Conservation (phyloP, 2,888 invertebrate genomes). For the Pristionchus arcanus region DNA sequence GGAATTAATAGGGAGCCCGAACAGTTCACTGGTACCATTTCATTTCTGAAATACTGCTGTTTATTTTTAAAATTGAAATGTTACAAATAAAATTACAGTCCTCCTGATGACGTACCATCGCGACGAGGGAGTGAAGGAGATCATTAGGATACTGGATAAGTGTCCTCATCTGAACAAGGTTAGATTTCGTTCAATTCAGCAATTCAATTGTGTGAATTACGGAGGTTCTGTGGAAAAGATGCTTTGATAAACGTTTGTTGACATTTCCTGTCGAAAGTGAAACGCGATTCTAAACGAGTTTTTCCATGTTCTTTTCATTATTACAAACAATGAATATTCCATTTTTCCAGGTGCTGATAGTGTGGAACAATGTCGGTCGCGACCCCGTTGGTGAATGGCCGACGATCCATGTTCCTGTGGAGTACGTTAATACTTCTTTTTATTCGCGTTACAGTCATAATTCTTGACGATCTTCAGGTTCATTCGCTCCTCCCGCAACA, state of each 20-base stretch:
- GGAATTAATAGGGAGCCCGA: background rate
- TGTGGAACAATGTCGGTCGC: background rate
- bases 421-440: too few species aligned
- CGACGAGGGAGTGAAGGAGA: slow-evolving; percentile 27
- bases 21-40: background rate
- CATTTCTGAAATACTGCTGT: background rate
- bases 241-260: too few species aligned
- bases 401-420: background rate
- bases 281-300: too few species aligned
- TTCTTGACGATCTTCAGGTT: background rate
- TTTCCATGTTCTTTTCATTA: too few species aligned
- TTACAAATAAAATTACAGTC: background rate
- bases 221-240: too few species aligned
- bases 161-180: slow-evolving; percentile 21
- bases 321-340: too few species aligned
- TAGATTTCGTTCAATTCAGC: too few species aligned
- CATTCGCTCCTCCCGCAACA: background rate
- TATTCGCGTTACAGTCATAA: background rate
- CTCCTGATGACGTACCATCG: slow-evolving; percentile 6
- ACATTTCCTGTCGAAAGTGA: too few species aligned
- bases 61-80: too few species aligned
- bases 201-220: too few species aligned
- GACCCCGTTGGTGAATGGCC: background rate
- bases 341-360: background rate
- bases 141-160: background rate